These are phyloP conservation scores for Lytechinus pictus DNA, from an alignment of 35 echinoderm and acorn worm genomes.

Conservation along the genomic window DNA sequence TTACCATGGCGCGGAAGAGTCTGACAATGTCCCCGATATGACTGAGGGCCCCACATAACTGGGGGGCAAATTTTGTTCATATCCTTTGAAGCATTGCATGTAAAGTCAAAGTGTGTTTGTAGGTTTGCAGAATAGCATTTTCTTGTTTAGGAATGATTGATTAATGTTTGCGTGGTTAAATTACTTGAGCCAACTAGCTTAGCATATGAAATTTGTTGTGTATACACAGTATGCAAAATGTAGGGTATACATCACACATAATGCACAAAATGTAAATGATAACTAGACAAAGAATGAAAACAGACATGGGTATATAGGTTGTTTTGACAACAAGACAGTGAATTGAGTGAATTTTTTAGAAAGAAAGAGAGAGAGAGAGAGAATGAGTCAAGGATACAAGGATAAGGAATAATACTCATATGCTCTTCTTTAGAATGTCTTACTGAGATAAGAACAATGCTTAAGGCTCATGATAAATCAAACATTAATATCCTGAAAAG, in stretches of 20 bases:
- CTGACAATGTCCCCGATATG: background rate
- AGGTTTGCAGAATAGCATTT: background rate
- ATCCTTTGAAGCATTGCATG: background rate
- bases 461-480: background rate
- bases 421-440: background rate
- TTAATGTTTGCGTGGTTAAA: conserved; percentile 12
- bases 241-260: background rate
- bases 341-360: background rate
- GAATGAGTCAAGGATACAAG: background rate
- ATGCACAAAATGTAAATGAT: background rate
- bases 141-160: conserved; percentile 6
- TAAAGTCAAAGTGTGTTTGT: conserved; percentile 17
- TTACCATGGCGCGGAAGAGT: conserved; percentile 9
- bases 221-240: background rate
- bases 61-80: background rate
- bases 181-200: background rate
- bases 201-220: background rate
- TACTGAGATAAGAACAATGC: background rate
- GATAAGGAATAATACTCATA: background rate
- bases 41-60: conserved; percentile 3
- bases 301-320: background rate
- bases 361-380: background rate
- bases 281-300: background rate
- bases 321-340: background rate
- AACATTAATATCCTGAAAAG: background rate